A percentile compares a stretch with the other conserved stretches of the same genome.
Evolutionary conservation across 1,140 invertebrate genomes (phyloP).

Genomic region (Sarcophaga bullata): DNA sequence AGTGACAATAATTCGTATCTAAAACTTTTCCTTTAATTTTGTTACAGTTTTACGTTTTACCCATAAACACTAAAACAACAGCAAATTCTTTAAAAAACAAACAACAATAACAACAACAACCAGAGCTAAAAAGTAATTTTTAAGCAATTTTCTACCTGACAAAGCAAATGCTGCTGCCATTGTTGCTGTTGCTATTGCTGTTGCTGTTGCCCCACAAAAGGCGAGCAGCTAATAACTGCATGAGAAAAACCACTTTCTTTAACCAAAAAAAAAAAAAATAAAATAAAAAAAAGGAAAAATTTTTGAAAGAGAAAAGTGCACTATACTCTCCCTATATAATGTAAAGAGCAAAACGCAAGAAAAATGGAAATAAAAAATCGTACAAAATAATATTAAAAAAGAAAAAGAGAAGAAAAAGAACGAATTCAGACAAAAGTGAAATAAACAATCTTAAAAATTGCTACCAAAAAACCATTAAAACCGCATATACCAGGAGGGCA

Average conservation of each 20-base stretch:
- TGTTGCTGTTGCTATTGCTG: too few species aligned
- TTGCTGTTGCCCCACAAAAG: background rate
- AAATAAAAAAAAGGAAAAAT: background rate
- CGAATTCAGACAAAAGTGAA: background rate
- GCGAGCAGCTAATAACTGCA: slow-evolving; percentile 17
- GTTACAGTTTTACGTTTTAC: too few species aligned
- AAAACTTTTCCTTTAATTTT: too few species aligned
- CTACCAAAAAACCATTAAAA: slow-evolving; percentile 24
- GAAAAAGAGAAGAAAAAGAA: background rate
- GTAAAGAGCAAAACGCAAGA: background rate
- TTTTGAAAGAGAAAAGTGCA: background rate
- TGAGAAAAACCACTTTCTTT: slow-evolving; percentile 5
- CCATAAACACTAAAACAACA: too few species aligned
- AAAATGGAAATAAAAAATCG: background rate
- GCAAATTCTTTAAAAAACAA: too few species aligned
- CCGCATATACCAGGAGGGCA: background rate
- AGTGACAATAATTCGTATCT: too few species aligned
- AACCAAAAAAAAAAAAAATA: background rate
- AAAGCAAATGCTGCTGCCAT: background rate
- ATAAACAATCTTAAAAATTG: slow-evolving; percentile 27
- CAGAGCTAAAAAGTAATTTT: background rate
- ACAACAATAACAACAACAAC: background rate
- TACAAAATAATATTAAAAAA: background rate
- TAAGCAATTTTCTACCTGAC: slow-evolving; percentile 9
- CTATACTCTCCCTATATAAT: background rate